Evolutionary conservation across 2,113 vertebrate species (phyloP).

Genomic region (Peromyscus maniculatus): DNA sequence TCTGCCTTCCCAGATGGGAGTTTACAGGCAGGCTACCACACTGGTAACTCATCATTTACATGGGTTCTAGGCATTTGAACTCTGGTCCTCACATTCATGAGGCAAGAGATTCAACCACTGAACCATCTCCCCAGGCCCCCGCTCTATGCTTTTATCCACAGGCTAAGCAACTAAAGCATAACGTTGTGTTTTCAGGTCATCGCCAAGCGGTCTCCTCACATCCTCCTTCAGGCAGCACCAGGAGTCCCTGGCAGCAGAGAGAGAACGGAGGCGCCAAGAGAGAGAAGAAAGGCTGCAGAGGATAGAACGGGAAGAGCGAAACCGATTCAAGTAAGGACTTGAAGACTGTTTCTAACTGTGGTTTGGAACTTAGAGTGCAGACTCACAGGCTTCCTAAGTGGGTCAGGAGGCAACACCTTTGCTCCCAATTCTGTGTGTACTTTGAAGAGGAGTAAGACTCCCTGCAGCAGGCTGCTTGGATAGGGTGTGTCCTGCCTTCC

Average conservation of each 20-base stretch:
- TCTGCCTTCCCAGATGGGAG: neutral
- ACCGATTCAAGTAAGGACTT: constrained; percentile 94
- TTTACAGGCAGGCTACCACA: neutral
- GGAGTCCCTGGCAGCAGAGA: constrained; percentile 95
- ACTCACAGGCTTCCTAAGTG: neutral
- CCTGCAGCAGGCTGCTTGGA: neutral
- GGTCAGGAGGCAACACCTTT: neutral
- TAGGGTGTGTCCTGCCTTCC: neutral
- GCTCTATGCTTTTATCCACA: neutral
- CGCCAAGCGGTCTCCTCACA: constrained; percentile 92
- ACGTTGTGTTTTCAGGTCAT: constrained; percentile 86
- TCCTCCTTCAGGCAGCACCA: constrained; percentile 98
- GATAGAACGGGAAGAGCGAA: constrained; percentile 97
- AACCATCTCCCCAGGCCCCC: neutral
- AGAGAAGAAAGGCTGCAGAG: constrained; percentile 97
- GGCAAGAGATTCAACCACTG: neutral
- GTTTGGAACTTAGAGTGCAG: neutral
- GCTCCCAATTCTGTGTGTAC: constrained; percentile 24
- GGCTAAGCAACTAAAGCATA: constrained; percentile 25
- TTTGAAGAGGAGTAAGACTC: neutral
- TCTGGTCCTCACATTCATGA: neutral
- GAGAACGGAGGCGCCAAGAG: constrained; percentile 94
- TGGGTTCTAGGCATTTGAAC: neutral
- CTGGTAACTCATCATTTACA: neutral
- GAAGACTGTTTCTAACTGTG: neutral